Percentiles rank a stretch among this genome's conserved stretches.
Evolutionary conservation across 2,113 vertebrate species (phyloP).

Genomic region (Hiodon tergisus): DNA sequence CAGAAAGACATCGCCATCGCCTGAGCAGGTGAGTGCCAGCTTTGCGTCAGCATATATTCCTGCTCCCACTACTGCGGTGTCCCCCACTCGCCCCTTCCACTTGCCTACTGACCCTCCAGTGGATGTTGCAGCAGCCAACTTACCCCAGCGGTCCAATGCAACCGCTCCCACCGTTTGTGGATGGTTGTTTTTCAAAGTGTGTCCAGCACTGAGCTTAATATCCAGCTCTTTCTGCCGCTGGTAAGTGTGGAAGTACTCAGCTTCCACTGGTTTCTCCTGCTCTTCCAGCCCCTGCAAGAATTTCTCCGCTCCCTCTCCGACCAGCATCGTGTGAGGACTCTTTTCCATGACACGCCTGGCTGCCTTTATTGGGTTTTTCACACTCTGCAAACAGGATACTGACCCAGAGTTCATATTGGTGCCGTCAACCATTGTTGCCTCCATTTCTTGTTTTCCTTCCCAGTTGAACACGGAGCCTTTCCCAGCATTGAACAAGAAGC

Average conservation of each 20-base stretch:
- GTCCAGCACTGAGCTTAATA: constrained; percentile 35
- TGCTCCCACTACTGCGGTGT: constrained; percentile 67
- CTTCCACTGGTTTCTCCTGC: constrained; percentile 41
- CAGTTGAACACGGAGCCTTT: constrained; percentile 67
- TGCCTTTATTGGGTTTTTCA: constrained; percentile 67
- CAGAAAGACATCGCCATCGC: constrained; percentile 68
- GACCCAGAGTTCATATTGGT: constrained; percentile 52
- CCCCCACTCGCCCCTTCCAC: constrained; percentile 63
- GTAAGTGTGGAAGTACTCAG: constrained; percentile 65
- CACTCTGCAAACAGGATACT: constrained; percentile 59
- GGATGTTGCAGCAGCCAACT: constrained; percentile 63
- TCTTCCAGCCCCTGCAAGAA: constrained; percentile 47
- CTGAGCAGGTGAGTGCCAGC: constrained; percentile 64
- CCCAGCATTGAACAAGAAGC: constrained; percentile 69
- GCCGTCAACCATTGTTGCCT: constrained; percentile 64
- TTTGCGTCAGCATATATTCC: constrained; percentile 64
- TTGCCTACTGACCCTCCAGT: constrained; percentile 67
- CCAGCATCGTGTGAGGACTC: constrained; percentile 58
- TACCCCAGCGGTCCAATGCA: constrained; percentile 52
- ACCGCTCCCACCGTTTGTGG: constrained; percentile 70
- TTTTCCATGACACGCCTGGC: constrained; percentile 67
- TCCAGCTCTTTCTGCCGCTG: constrained; percentile 52
- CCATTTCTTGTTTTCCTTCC: constrained; percentile 63
- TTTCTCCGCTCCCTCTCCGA: constrained; percentile 62
- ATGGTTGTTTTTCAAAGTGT: constrained; percentile 53